These are phyloP conservation scores for Umimayanthus kanabou DNA, from an alignment of 92 coral and sea anemone species.

Conservation along the genomic window DNA sequence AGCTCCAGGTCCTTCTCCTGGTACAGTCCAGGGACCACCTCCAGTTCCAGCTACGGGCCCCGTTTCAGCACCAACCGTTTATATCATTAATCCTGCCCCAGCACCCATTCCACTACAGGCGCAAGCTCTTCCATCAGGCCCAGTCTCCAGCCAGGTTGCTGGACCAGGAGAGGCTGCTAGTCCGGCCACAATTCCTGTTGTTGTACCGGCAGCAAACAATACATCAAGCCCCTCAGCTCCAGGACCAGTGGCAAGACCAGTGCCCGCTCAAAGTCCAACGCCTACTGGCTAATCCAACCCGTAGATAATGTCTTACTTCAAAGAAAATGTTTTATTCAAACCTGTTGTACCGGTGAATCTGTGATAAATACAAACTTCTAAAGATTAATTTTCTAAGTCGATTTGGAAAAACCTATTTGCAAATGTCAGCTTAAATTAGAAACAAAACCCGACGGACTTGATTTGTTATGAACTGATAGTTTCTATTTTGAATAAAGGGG, in stretches of 20 bases:
- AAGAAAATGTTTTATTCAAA: not conserved
- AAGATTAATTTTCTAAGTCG: not conserved
- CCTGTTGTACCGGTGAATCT: not conserved
- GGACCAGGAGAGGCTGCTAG: not conserved
- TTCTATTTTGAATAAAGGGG: not conserved
- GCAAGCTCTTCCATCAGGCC: not conserved
- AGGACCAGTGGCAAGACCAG: not conserved
- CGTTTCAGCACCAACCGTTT: not conserved
- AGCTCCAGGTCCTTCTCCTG: not conserved
- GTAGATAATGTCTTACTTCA: not conserved
- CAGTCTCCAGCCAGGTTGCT: not conserved
- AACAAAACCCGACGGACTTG: not conserved
- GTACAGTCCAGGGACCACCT: not conserved
- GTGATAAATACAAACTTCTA: not conserved
- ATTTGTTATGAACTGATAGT: too few species aligned
- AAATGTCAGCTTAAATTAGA: not conserved
- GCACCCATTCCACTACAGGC: not conserved
- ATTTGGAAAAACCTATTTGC: too few species aligned
- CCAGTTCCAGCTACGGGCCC: not conserved
- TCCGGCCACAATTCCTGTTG: not conserved
- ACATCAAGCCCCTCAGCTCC: not conserved
- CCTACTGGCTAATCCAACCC: not conserved
- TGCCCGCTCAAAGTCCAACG: not conserved
- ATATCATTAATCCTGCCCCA: not conserved
- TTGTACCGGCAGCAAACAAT: not conserved